phyloP scores from a whole-genome alignment of 2,797 vertebrate genomes.

The Florisuga fusca region DNA sequence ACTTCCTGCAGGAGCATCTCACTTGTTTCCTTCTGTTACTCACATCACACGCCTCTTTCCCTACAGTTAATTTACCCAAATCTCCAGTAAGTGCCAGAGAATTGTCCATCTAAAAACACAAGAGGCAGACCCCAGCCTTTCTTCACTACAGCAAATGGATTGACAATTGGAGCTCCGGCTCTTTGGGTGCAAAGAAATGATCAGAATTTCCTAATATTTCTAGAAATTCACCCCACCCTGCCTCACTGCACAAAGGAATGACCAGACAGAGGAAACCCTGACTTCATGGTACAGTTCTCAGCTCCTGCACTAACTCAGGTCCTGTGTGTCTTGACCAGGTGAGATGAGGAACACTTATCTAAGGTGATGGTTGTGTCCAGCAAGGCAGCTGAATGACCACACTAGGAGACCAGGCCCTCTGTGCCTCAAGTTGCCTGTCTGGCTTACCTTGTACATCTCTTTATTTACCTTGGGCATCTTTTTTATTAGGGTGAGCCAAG shows the following conservation, averaged over 20 bases:
- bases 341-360: neutral
- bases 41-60: neutral
- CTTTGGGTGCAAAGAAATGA: neutral
- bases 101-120: neutral
- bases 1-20: neutral
- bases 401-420: neutral
- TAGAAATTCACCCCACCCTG: neutral
- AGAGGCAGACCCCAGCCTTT: neutral
- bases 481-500: neutral
- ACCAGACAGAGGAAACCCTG: neutral
- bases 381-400: neutral
- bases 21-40: neutral
- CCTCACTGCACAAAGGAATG: neutral
- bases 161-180: neutral
- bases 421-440: neutral
- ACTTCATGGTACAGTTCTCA: neutral
- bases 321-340: neutral
- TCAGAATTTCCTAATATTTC: neutral
- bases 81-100: neutral
- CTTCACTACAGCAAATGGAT: neutral
- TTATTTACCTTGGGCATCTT: neutral
- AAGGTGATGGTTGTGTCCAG: rapidly evolving
- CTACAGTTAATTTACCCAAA: neutral
- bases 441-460: neutral
- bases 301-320: neutral